Evolutionary conservation across 2,888 invertebrate species (phyloP), one percentile per base, ranked within the genome.

Genomic region (Xylocampa areola): DNA sequence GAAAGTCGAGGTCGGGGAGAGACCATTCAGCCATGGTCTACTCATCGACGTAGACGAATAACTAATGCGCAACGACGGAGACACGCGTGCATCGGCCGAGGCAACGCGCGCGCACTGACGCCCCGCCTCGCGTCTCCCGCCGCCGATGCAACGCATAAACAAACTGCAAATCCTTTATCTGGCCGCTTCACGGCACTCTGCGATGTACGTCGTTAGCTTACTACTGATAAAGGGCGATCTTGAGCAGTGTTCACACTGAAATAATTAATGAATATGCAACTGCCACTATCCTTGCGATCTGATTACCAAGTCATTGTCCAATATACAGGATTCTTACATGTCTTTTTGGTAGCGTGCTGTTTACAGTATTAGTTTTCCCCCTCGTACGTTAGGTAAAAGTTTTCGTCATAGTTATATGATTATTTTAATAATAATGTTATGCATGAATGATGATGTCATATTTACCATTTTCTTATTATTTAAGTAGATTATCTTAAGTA

Each of bases 151-250:
- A 85, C 84, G 84, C 85, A 86, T 87, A 86, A 90, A 89, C 89
- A 88, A 88, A 87, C 85, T 88, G 89, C 91, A 86, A 90, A 88
- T 88, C 86, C 88, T 88, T 89, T 90, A 90, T 89, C 87, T 86
- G 79, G 68, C 77, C 73, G 80, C 78, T 74, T 74, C 73, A 73
- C 70, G 70, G 69, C 74, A 78, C 80, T 79, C 77, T 67, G 55
- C 68, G 66, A 79, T 76, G 66, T 79, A 84, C 80, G 77, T 82
- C 73, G 80, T 76, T 83, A 81, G 79, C 76, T 68, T 77, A 73
- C 74, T 60, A 79, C 82, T 88, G 88, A 87, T 88, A 88, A 88
- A 82, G 77, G 73, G 68, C 76, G 48, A 60, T 76, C 71, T 77
- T 60, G 67, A 66, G 76, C 73, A 36, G 54, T 48, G 72, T 79